Evolutionary conservation across 2,888 invertebrate genomes (phyloP).

Genomic region (Spisula subtruncata): DNA sequence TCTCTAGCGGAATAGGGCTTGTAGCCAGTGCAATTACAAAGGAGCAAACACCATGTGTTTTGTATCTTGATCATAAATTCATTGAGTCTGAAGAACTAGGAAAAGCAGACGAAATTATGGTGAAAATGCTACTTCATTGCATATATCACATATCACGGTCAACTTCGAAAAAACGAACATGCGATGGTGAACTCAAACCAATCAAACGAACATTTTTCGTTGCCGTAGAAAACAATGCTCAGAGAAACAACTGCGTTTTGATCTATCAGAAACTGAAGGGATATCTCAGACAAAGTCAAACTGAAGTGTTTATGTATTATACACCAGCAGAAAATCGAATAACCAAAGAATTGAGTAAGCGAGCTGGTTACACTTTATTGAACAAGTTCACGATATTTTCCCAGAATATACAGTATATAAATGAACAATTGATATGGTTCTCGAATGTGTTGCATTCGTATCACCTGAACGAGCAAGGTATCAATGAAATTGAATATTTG

Average conservation of each 20-base stretch:
- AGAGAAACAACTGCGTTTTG: constrained; percentile 36
- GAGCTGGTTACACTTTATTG: constrained; percentile 29
- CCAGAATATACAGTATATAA: constrained; percentile 33
- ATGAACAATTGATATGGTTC: constrained; percentile 41
- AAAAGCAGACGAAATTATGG: constrained; percentile 43
- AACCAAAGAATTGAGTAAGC: constrained; percentile 26
- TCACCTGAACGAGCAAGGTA: constrained; percentile 16
- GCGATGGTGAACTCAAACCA: constrained; percentile 10
- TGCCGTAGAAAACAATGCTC: constrained; percentile 44
- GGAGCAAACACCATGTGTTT: constrained; percentile 29
- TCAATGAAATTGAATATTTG: constrained; percentile 40
- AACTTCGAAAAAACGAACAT: constrained; percentile 6
- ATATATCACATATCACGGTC: constrained; percentile 20
- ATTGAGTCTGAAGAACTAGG: constrained; percentile 41
- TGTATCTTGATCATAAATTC: constrained; percentile 46
- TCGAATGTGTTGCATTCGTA: constrained; percentile 30
- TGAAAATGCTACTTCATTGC: constrained; percentile 30
- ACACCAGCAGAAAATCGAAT: constrained; percentile 32
- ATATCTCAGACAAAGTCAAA: not conserved
- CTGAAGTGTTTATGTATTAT: constrained; percentile 31
- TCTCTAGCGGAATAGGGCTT: constrained; percentile 32
- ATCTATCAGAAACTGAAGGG: constrained; percentile 37
- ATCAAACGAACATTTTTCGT: constrained; percentile 16
- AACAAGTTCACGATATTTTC: constrained; percentile 46
- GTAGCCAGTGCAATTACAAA: constrained; percentile 39